Conservation (phyloP, 2,797 vertebrate genomes). For the Poeciliopsis paucimaculata region DNA sequence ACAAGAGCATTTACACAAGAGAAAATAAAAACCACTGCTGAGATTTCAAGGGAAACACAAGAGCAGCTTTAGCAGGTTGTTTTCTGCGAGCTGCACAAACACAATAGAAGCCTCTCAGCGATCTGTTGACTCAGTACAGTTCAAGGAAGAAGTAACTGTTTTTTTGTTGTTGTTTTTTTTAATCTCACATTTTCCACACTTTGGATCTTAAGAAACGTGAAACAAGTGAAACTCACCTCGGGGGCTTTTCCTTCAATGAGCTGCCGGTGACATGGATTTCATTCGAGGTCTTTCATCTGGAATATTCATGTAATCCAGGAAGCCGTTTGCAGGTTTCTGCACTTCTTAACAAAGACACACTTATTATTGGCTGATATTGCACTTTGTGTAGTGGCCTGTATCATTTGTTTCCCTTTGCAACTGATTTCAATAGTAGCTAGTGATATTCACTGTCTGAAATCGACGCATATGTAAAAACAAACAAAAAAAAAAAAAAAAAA, state of each 20-base stretch:
- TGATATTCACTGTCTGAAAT: not conserved
- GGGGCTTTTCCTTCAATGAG: not conserved
- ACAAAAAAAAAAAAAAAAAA: not conserved
- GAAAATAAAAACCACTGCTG: slow-evolving; percentile 11
- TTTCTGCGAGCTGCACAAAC: slow-evolving; percentile 49
- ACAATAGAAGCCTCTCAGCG: slow-evolving; percentile 27
- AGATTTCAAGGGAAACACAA: slow-evolving; percentile 40
- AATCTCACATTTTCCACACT: slow-evolving; percentile 2
- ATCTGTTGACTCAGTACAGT: slow-evolving; percentile 27
- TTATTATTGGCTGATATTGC: not conserved
- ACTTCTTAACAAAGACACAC: slow-evolving; percentile 17
- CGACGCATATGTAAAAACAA: not conserved
- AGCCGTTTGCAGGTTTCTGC: not conserved
- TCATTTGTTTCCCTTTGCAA: not conserved
- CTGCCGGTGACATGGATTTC: not conserved
- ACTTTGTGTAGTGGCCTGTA: not conserved
- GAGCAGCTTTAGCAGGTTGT: slow-evolving; percentile 30
- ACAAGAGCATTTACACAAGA: slow-evolving; percentile 4
- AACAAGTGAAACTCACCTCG: slow-evolving; percentile 5
- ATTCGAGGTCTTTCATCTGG: not conserved
- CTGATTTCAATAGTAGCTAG: not conserved
- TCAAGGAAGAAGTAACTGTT: not conserved
- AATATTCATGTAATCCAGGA: not conserved
- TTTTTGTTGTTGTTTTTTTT: not conserved
- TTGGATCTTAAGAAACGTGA: slow-evolving; percentile 15